A percentile compares a stretch with the other conserved stretches of the same genome.
phyloP scores from a whole-genome alignment of 2,888 invertebrate genomes.

The Platerodrilus igneus region DNA sequence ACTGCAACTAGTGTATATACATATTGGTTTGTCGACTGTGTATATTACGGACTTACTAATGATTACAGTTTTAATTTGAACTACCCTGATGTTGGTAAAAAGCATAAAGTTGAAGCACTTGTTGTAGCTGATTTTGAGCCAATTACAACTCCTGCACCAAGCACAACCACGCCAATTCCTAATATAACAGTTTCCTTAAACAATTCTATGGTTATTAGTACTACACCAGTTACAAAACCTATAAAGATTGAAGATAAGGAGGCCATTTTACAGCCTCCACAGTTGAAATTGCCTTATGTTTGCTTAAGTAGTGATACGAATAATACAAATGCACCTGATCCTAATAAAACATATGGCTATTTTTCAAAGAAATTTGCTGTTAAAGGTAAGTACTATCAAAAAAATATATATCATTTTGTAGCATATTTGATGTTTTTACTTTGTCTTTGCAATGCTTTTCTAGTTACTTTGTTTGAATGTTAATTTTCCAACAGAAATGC shows the following conservation, averaged over 20 bases:
- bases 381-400: no score
- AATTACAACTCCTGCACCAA: conserved; percentile 45
- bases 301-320: conserved; percentile 57
- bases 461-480: not conserved
- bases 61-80: conserved; percentile 60
- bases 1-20: conserved; percentile 57
- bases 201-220: conserved; percentile 27
- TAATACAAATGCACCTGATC: conserved; percentile 59
- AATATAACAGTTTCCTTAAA: conserved; percentile 28
- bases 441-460: not conserved
- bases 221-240: conserved; percentile 24
- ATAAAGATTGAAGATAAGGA: conserved; percentile 23
- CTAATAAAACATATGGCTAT: conserved; percentile 68
- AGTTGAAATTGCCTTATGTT: conserved; percentile 50
- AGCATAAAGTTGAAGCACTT: conserved; percentile 64
- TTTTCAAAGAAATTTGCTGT: conserved; percentile 61
- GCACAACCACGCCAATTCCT: conserved; percentile 38
- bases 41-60: conserved; percentile 60
- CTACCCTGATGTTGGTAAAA: conserved; percentile 57
- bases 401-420: no score
- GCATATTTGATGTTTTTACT: not conserved
- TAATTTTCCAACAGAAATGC: no score
- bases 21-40: conserved; percentile 78
- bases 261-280: conserved; percentile 23
- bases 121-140: conserved; percentile 67